A percentile compares a stretch with the other conserved stretches of the same genome.
Conservation (phyloP, 2,797 vertebrate genomes). For the Ammospiza maritima region DNA sequence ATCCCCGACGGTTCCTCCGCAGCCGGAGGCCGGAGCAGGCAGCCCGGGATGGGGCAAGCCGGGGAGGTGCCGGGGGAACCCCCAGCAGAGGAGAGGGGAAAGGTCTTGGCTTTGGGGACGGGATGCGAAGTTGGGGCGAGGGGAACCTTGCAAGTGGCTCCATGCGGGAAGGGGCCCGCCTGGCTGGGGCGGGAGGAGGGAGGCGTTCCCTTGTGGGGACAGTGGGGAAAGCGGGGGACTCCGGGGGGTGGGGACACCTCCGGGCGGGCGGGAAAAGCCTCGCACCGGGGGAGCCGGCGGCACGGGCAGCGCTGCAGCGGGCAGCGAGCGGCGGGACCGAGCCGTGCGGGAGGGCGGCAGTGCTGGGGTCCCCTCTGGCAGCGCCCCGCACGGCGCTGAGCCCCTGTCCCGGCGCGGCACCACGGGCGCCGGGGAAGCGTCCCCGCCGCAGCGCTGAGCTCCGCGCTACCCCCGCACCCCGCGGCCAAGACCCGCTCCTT, state of each 20-base stretch:
- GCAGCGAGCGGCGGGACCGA: not conserved
- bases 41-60: not conserved
- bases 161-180: not conserved
- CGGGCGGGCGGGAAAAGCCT: not conserved
- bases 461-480: not conserved
- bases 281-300: not conserved
- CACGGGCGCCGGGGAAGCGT: not conserved
- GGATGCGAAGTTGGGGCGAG: not conserved
- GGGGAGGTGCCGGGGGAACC: not conserved
- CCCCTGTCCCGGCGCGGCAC: not conserved
- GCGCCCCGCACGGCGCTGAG: not conserved
- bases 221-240: not conserved
- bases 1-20: not conserved
- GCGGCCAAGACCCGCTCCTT: not conserved
- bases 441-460: not conserved
- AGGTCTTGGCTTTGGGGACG: rapidly evolving
- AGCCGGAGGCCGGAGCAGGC: not conserved
- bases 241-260: not conserved
- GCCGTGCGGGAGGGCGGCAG: not conserved
- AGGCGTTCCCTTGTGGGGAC: not conserved
- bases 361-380: not conserved
- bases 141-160: not conserved
- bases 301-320: not conserved
- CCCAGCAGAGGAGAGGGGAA: not conserved
- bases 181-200: not conserved